Conservation (phyloP, 1,140 invertebrate species). For the Drosophila kepulauana region DNA sequence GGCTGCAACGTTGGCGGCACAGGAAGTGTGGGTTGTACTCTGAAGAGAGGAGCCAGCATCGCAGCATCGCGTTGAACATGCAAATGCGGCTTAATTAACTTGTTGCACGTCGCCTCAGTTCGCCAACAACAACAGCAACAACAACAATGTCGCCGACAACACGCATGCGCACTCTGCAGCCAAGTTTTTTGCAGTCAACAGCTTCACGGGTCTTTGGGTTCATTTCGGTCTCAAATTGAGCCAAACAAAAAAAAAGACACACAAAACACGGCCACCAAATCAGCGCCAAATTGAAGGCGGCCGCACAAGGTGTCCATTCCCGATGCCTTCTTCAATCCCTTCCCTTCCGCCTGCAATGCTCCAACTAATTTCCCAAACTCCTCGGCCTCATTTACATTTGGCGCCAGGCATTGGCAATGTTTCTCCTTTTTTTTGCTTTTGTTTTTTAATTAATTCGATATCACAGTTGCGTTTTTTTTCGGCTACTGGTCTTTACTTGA, state of each 20-base stretch:
- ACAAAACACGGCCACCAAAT: conserved; percentile 76
- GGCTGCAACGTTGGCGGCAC: conserved; percentile 44
- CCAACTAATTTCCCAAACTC: conserved; percentile 71
- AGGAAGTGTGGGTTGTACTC: conserved; percentile 76
- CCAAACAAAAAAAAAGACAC: conserved; percentile 29
- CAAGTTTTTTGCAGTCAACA: neutral
- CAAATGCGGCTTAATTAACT: conserved; percentile 83
- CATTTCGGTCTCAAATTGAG: conserved; percentile 42
- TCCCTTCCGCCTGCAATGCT: conserved; percentile 7
- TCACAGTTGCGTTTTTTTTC: conserved; percentile 78
- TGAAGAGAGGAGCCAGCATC: conserved; percentile 25
- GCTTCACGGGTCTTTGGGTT: conserved; percentile 27
- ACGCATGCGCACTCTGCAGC: conserved; percentile 68
- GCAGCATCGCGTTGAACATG: conserved; percentile 48
- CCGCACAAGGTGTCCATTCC: conserved; percentile 68
- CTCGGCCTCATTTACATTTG: conserved; percentile 77
- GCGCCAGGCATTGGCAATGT: conserved; percentile 47
- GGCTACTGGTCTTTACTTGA: conserved; percentile 76
- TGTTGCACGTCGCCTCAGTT: conserved; percentile 76
- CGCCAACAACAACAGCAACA: conserved; percentile 13
- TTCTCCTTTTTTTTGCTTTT: conserved; percentile 26
- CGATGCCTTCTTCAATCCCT: neutral
- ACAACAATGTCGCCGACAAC: conserved; percentile 30
- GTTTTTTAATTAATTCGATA: conserved; percentile 82
- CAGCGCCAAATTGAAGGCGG: conserved; percentile 79